Conservation (phyloP, 2,113 vertebrate species). For the Sinocyclocheilus anophthalmus region DNA sequence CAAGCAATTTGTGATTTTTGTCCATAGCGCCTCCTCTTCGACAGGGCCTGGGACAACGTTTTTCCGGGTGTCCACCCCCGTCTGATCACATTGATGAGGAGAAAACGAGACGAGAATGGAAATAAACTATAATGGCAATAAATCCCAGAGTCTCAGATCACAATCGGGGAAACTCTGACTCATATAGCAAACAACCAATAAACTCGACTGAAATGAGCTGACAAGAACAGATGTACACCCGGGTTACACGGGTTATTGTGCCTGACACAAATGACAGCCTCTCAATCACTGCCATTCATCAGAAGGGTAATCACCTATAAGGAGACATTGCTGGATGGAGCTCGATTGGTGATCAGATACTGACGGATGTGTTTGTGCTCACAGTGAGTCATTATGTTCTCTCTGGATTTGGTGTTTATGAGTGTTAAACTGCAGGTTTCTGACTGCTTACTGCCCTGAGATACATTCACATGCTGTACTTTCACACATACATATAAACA, state of each 20-base stretch:
- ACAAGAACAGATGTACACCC: slow-evolving; percentile 28
- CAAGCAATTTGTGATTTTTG: not conserved
- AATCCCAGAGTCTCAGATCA: too few species aligned
- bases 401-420: slow-evolving; percentile 21
- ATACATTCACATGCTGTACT: not conserved
- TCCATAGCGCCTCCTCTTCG: too few species aligned
- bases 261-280: slow-evolving; percentile 26
- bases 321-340: slow-evolving; percentile 26
- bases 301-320: slow-evolving; percentile 35
- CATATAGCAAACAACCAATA: too few species aligned
- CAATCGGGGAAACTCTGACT: too few species aligned
- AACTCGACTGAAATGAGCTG: slow-evolving; percentile 7
- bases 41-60: too few species aligned
- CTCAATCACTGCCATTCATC: slow-evolving; percentile 34
- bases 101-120: too few species aligned
- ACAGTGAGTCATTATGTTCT: slow-evolving; percentile 22
- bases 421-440: slow-evolving; percentile 28
- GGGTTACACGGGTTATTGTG: not conserved
- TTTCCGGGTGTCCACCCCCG: too few species aligned
- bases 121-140: too few species aligned
- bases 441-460: not conserved
- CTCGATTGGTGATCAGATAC: slow-evolving; percentile 29
- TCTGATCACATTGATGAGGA: too few species aligned
- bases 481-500: slow-evolving; percentile 31
- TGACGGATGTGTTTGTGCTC: slow-evolving; percentile 34